phyloP scores from a whole-genome alignment of 2,797 vertebrate species.

The Sebastes cheni region DNA sequence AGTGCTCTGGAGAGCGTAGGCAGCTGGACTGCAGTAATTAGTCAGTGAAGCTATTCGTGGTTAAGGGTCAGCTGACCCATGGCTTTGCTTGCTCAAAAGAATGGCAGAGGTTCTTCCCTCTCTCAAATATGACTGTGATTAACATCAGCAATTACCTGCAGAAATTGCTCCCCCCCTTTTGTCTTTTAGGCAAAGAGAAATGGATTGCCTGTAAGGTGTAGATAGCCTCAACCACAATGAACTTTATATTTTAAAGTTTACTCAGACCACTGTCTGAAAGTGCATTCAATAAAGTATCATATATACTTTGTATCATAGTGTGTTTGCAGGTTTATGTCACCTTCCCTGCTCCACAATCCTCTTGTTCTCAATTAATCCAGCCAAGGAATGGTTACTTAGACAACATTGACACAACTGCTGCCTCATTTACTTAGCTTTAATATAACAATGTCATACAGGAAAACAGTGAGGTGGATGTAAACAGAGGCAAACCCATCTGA shows the following conservation, averaged over 20 bases:
- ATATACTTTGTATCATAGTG: not conserved
- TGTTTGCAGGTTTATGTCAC: not conserved
- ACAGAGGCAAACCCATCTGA: not conserved
- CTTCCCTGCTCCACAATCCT: not conserved
- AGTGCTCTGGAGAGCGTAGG: constrained; percentile 41
- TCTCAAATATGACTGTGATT: constrained; percentile 69
- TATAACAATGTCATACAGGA: not conserved
- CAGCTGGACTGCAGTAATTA: constrained; percentile 76
- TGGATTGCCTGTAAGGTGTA: not conserved
- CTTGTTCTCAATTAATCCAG: not conserved
- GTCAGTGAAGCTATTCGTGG: constrained; percentile 47
- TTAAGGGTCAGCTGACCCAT: constrained; percentile 67
- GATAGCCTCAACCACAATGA: not conserved
- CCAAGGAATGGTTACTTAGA: not conserved
- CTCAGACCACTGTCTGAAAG: not conserved
- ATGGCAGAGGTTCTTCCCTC: constrained; percentile 51
- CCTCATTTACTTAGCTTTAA: not conserved
- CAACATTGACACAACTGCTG: not conserved
- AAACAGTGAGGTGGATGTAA: not conserved
- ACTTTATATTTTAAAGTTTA: not conserved
- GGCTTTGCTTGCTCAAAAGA: constrained; percentile 47
- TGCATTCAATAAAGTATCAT: not conserved
- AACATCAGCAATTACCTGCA: constrained; percentile 75
- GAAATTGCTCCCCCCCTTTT: constrained; percentile 15
- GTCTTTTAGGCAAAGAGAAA: constrained; percentile 12